These are phyloP conservation scores for Melanostigma gelatinosum DNA, from an alignment of 2,113 vertebrate species.

Conservation along the genomic window DNA sequence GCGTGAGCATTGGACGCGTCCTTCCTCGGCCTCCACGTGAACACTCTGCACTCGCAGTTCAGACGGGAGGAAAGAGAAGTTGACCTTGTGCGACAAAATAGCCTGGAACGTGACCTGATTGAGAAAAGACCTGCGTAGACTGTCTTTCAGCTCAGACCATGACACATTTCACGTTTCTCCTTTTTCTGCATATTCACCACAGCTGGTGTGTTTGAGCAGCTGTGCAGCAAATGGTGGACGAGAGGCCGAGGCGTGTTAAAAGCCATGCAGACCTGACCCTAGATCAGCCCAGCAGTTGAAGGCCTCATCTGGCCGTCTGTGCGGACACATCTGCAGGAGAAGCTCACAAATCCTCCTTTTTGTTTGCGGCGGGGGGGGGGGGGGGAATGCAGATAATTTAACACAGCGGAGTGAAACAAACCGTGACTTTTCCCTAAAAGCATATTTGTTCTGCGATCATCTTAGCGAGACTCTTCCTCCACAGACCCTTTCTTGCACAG, in stretches of 20 bases:
- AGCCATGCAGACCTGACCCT: not conserved
- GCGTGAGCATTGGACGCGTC: constrained; percentile 2
- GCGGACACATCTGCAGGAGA: constrained; percentile 9
- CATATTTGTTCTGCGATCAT: constrained; percentile 41
- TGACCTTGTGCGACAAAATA: constrained; percentile 45
- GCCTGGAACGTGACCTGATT: not conserved
- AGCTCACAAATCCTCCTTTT: constrained; percentile 40
- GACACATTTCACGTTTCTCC: not conserved
- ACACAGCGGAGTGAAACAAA: constrained; percentile 38
- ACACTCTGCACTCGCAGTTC: constrained; percentile 42
- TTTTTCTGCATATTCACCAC: not conserved
- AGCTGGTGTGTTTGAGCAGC: constrained; percentile 33
- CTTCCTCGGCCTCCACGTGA: constrained; percentile 39
- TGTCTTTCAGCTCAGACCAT: not conserved
- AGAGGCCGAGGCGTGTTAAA: constrained; percentile 6
- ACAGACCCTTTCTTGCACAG: not conserved
- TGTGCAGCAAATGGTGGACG: constrained; percentile 16
- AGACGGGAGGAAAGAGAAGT: constrained; percentile 56
- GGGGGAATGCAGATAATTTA: constrained; percentile 33
- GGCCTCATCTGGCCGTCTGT: constrained; percentile 40
- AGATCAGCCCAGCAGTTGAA: constrained; percentile 4
- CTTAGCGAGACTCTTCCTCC: not conserved
- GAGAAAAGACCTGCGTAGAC: not conserved
- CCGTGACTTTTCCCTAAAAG: constrained; percentile 21
- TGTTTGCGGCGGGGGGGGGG: constrained; percentile 43